Conservation (phyloP, 1,140 invertebrate genomes). For the Triops cancriformis region DNA sequence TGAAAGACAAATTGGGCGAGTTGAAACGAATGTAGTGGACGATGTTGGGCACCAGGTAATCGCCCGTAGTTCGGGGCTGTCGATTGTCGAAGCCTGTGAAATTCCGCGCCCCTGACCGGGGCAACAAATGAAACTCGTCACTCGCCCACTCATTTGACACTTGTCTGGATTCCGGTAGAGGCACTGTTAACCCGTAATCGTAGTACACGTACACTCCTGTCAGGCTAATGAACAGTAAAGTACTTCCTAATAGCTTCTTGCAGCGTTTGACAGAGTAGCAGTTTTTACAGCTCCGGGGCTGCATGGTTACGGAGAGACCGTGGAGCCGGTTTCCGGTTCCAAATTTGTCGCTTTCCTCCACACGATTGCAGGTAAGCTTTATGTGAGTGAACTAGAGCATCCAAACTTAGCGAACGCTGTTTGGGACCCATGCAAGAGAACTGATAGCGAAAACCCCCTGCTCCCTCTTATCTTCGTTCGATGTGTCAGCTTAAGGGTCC, state of each 20-base stretch:
- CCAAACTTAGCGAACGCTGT: neutral
- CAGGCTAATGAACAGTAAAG: neutral
- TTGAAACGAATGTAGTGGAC: conserved; percentile 27
- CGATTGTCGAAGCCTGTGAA: neutral
- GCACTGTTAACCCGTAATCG: neutral
- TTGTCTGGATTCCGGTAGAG: neutral
- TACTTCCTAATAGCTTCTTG: neutral
- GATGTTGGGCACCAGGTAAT: conserved; percentile 26
- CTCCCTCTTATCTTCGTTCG: too few species aligned
- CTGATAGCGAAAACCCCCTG: neutral
- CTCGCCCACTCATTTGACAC: neutral
- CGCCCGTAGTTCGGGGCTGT: neutral
- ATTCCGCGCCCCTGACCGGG: neutral
- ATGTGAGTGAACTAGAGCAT: neutral
- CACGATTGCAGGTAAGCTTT: too few species aligned
- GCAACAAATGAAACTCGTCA: neutral
- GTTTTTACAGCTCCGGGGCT: neutral
- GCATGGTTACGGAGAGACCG: too few species aligned
- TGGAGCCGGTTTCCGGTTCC: too few species aligned
- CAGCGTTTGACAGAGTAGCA: neutral
- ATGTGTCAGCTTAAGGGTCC: neutral
- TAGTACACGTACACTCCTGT: neutral
- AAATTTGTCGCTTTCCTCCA: too few species aligned
- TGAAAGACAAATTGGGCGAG: conserved; percentile 20
- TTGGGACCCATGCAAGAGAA: neutral